Evolutionary conservation across 2,113 vertebrate species (phyloP).

Genomic region (Scomber colias): DNA sequence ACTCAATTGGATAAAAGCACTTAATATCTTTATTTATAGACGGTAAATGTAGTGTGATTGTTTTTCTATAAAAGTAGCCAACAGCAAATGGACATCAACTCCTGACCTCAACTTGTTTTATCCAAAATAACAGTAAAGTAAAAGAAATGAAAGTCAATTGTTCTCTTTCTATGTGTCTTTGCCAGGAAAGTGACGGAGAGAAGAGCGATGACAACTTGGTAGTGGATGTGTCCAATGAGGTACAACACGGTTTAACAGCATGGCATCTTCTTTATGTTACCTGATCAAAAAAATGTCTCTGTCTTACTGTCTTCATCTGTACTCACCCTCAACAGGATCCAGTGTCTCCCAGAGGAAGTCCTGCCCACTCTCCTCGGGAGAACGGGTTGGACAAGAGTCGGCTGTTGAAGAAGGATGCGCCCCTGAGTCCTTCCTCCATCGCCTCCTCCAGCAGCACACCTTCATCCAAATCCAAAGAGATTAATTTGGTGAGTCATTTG

Average conservation of each 20-base stretch:
- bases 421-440: conserved; percentile 93
- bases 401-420: conserved; percentile 91
- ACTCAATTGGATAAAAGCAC: not conserved
- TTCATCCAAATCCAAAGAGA: conserved; percentile 96
- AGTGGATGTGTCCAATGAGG: conserved; percentile 97
- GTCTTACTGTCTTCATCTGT: not conserved
- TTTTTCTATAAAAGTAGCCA: not conserved
- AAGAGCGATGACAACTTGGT: conserved; percentile 96
- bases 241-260: conserved; percentile 47
- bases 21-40: not conserved
- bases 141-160: not conserved
- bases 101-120: not conserved
- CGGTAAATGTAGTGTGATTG: not conserved
- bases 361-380: conserved; percentile 93
- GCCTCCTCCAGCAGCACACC: conserved; percentile 97
- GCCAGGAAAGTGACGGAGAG: conserved; percentile 95
- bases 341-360: conserved; percentile 91
- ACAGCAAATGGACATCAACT: not conserved
- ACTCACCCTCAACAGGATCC: conserved; percentile 86
- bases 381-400: conserved; percentile 94
- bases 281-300: not conserved
- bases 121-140: not conserved
- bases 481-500: conserved; percentile 86
- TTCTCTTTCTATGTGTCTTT: conserved; percentile 3
- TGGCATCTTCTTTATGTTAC: not conserved